These are phyloP conservation scores for Crotalus adamanteus DNA, from an alignment of 2,797 vertebrate genomes.

Conservation along the genomic window DNA sequence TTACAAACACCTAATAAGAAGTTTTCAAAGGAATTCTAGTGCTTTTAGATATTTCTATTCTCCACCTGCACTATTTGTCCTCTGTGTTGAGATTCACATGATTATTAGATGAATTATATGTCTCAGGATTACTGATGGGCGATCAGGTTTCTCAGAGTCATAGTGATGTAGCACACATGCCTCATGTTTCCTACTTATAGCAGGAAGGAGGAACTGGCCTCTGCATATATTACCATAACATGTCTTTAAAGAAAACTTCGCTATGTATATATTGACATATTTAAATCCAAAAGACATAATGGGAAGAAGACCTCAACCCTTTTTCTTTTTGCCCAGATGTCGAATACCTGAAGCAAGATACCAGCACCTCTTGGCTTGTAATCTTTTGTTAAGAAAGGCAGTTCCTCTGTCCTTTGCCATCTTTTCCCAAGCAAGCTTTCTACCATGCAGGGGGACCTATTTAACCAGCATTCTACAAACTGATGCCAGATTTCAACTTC, in stretches of 20 bases:
- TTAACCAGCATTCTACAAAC: neutral
- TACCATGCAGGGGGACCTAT: neutral
- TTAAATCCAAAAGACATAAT: neutral
- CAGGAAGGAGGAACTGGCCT: neutral
- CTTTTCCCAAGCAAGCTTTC: neutral
- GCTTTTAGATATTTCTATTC: neutral
- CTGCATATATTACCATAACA: neutral
- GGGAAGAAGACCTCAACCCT: neutral
- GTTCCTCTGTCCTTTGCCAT: neutral
- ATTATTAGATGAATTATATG: neutral
- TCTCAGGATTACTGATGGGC: conserved; percentile 5
- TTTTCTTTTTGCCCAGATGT: neutral
- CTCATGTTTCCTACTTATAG: neutral
- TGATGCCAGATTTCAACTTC: neutral
- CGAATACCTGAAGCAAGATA: neutral
- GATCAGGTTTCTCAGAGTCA: conserved; percentile 7
- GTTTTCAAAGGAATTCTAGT: neutral
- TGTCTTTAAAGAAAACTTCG: neutral
- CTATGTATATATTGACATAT: conserved; percentile 7
- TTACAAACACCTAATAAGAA: conserved; percentile 1
- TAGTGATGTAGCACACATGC: conserved; percentile 6
- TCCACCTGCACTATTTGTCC: neutral
- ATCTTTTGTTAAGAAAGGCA: neutral
- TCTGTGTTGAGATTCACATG: conserved; percentile 21
- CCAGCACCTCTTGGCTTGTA: neutral